phyloP scores from a whole-genome alignment of 2,888 invertebrate genomes.

The Calameuta filiformis region DNA sequence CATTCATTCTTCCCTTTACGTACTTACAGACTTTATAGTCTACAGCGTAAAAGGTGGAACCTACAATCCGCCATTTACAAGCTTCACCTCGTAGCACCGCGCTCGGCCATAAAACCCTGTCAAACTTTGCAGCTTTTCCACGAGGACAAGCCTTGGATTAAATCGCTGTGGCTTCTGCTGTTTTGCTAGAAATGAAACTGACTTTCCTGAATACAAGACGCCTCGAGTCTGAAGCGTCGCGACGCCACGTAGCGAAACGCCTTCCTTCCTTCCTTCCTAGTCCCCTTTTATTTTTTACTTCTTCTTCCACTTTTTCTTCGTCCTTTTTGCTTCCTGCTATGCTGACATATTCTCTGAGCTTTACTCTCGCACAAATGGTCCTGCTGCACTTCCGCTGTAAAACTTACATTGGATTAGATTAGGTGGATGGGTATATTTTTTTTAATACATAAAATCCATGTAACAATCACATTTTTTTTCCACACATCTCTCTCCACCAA shows the following conservation, averaged over 20 bases:
- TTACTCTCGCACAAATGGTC: not conserved
- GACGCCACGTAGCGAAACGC: not conserved
- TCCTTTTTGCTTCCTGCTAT: not conserved
- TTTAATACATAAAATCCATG: not conserved
- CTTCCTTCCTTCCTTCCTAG: not conserved
- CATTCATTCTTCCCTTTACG: not conserved
- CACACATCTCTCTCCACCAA: not conserved
- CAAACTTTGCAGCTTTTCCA: conserved; percentile 23
- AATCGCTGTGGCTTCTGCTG: conserved; percentile 20
- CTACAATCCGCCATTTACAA: conserved; percentile 9
- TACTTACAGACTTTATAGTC: conserved; percentile 4
- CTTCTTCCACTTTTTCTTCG: not conserved
- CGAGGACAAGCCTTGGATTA: conserved; percentile 24
- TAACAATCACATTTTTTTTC: not conserved
- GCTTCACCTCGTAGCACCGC: conserved; percentile 13
- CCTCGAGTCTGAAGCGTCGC: not conserved
- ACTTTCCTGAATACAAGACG: not conserved
- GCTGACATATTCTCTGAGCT: not conserved
- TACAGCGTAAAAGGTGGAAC: not conserved
- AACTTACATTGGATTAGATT: not conserved
- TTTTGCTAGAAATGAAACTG: conserved; percentile 4
- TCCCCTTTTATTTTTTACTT: not conserved
- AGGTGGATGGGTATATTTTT: not conserved
- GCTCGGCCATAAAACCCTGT: not conserved
- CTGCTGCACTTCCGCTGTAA: not conserved